Evolutionary conservation across 2,113 vertebrate genomes (phyloP).

Genomic region (Mus spicilegus): DNA sequence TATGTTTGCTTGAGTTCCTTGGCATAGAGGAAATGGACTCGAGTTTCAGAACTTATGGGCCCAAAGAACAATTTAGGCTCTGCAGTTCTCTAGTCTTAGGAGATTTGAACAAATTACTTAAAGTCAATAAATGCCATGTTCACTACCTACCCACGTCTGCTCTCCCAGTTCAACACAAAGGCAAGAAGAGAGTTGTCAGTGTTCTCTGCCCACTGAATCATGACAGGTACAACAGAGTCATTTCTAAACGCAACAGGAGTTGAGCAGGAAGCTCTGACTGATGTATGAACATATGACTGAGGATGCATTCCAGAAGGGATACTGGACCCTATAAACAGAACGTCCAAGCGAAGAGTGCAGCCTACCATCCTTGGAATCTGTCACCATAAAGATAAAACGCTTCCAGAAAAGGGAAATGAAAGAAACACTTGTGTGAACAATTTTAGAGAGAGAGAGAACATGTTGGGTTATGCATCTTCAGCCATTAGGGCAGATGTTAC

Average conservation of each 20-base stretch:
- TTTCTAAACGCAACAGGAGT: slow-evolving; percentile 54
- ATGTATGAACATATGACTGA: slow-evolving; percentile 17
- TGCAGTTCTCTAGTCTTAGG: slow-evolving; percentile 25
- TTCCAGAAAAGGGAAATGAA: slow-evolving; percentile 4
- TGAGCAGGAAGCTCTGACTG: slow-evolving; percentile 55
- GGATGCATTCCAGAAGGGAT: slow-evolving; percentile 32
- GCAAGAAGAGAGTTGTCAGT: not conserved
- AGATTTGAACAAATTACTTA: slow-evolving; percentile 61
- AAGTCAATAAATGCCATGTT: slow-evolving; percentile 39
- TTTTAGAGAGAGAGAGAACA: not conserved
- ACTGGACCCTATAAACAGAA: slow-evolving; percentile 31
- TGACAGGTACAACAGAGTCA: slow-evolving; percentile 40
- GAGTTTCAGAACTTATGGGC: not conserved
- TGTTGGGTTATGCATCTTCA: not conserved
- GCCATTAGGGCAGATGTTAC: not conserved
- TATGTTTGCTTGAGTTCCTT: slow-evolving; percentile 14
- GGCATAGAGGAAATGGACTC: not conserved
- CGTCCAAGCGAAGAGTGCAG: slow-evolving; percentile 47
- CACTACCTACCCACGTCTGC: not conserved
- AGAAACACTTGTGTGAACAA: slow-evolving; percentile 25
- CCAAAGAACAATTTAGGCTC: not conserved
- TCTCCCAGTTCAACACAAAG: not conserved
- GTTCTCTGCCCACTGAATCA: slow-evolving; percentile 4
- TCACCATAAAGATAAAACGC: slow-evolving; percentile 22
- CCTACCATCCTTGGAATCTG: slow-evolving; percentile 60